Evolutionary conservation across 2,113 vertebrate genomes (phyloP).

Genomic region (Phocoena phocoena): DNA sequence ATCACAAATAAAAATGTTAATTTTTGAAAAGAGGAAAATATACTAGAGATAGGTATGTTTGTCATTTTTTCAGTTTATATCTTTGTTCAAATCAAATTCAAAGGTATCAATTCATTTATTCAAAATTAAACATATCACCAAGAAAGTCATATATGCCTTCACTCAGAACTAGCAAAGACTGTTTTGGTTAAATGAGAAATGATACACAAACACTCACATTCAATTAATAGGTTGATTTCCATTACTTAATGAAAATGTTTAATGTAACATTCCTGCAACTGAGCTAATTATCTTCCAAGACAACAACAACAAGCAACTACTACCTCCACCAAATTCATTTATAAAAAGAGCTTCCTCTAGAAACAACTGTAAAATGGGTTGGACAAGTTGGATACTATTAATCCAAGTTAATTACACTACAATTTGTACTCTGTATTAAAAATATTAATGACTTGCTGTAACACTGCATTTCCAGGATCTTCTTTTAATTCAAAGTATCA

Average conservation of each 20-base stretch:
- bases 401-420: not conserved
- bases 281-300: not conserved
- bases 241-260: not conserved
- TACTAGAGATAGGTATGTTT: not conserved
- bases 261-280: not conserved
- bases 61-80: not conserved
- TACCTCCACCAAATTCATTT: not conserved
- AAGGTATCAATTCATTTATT: not conserved
- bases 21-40: not conserved
- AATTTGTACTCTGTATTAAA: not conserved
- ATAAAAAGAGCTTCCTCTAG: not conserved
- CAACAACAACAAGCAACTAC: not conserved
- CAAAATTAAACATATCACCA: not conserved
- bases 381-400: not conserved
- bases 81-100: not conserved
- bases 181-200: not conserved
- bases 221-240: not conserved
- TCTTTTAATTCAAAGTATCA: not conserved
- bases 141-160: not conserved
- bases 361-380: not conserved
- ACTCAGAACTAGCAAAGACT: not conserved
- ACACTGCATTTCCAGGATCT: not conserved
- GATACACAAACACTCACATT: not conserved
- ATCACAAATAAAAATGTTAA: not conserved
- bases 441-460: not conserved